Percentiles rank a stretch among this genome's conserved stretches.
Evolutionary conservation across 2,888 invertebrate species (phyloP).

Genomic region (Melieria omissa): DNA sequence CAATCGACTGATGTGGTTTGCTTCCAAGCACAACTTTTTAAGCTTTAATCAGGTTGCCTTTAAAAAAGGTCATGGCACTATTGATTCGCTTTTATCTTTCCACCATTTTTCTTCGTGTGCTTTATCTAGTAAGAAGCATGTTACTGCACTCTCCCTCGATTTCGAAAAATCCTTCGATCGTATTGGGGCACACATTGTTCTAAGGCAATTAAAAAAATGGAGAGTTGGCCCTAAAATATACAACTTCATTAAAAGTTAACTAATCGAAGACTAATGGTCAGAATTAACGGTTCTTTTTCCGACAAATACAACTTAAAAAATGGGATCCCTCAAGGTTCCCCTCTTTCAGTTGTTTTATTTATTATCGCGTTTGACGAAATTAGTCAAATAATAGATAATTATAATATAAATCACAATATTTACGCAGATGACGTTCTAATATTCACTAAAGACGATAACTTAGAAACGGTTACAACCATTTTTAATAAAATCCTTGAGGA

Average conservation of each 20-base stretch:
- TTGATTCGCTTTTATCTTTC: too few relatives aligned
- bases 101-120: too few relatives aligned
- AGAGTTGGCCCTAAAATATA: constrained; percentile 2
- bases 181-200: too few relatives aligned
- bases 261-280: constrained; percentile 1
- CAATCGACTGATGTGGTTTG: too few relatives aligned
- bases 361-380: not conserved
- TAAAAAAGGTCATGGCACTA: too few relatives aligned
- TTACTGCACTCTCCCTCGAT: too few relatives aligned
- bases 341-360: not conserved
- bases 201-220: too few relatives aligned
- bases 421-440: constrained; percentile 5
- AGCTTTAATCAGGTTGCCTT: too few relatives aligned
- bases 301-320: constrained; percentile 10
- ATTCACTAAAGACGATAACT: constrained; percentile 8
- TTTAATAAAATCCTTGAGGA: not conserved
- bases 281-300: not conserved
- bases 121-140: too few relatives aligned
- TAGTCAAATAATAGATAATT: too few relatives aligned
- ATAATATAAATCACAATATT: not conserved
- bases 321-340: not conserved
- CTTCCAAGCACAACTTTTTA: too few relatives aligned
- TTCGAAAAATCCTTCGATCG: too few relatives aligned
- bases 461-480: constrained; percentile 6
- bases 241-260: constrained; percentile 4